Conservation (phyloP, 2,113 vertebrate species). For the Agapornis roseicollis region DNA sequence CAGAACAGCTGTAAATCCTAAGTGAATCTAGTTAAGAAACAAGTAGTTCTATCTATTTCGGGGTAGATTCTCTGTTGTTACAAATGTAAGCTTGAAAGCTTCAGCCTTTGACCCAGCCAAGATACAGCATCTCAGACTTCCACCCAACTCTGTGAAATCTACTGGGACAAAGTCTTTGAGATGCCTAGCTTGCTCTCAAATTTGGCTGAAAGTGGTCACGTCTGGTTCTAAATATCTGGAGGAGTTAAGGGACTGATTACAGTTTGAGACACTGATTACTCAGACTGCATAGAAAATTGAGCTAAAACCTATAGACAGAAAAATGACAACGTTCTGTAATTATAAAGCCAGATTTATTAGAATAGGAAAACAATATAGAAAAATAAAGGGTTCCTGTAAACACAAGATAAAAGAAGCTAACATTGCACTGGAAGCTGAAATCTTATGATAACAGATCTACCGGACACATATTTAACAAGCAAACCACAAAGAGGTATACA, state of each 20-base stretch:
- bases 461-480: neutral
- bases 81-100: neutral
- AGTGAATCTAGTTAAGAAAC: neutral
- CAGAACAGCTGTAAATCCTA: neutral
- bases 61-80: neutral
- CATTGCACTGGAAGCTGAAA: neutral
- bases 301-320: neutral
- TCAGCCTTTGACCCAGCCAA: neutral
- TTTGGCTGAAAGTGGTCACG: neutral
- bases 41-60: neutral
- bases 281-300: neutral
- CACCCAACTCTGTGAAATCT: neutral
- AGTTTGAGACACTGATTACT: neutral
- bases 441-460: neutral
- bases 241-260: neutral
- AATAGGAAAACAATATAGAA: conserved; percentile 23
- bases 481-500: neutral
- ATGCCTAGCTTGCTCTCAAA: neutral
- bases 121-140: neutral
- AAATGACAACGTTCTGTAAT: conserved; percentile 10
- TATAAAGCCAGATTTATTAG: conserved; percentile 65
- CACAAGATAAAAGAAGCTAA: neutral
- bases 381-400: conserved; percentile 7
- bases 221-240: neutral
- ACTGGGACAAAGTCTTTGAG: neutral